Base-by-base conservation (phyloP, 2,888 invertebrate genomes). In the Cantharis flavilabris region DNA sequence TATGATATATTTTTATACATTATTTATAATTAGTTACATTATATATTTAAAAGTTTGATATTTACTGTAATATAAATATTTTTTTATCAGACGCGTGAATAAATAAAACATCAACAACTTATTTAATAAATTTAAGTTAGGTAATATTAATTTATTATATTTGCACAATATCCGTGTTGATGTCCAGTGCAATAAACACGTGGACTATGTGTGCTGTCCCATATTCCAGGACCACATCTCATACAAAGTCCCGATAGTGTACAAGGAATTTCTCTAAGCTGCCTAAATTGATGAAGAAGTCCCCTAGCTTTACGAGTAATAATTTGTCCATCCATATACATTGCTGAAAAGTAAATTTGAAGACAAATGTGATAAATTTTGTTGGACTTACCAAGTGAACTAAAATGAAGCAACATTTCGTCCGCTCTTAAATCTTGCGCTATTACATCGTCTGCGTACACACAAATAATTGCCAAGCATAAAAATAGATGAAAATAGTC, bases 401-500 rank as follows among this genome's bases (percentile, higher is more conserved):
- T 97, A 87, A 98, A 98, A 88, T 98, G 96, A 76, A 98, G 90
- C 72, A 98, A 89, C 94, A 98, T 98, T 88, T 98, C 98, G 86
- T 98, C 98, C 9, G 98, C 95, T 82, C 97, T 93, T 70, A 98
- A 90, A 85, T 95, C 94, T 89, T 98, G 98, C 33, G 96, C 95
- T 80, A 98, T 95, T 73, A 98, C 97, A 88, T 97, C 97, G 85
- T 97, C 97, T 3, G 95, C 95, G 86, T 98, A 98, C 30, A 97
- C 96, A 63, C 95, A 95, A 80, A 98, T 94, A 84, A 98, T 97
- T 73, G 98, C 96, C 82, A 97, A 91, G 86, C 97, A 97, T 75
- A 98, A 91, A 89, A 98, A 98, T 84, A 98, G 90, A 86, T 98
- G 98, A 89, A 98, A 98, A 88, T 97, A 97, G 87, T 97, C 97